Conservation (phyloP, 2,888 invertebrate species). For the Gibbula magus region DNA sequence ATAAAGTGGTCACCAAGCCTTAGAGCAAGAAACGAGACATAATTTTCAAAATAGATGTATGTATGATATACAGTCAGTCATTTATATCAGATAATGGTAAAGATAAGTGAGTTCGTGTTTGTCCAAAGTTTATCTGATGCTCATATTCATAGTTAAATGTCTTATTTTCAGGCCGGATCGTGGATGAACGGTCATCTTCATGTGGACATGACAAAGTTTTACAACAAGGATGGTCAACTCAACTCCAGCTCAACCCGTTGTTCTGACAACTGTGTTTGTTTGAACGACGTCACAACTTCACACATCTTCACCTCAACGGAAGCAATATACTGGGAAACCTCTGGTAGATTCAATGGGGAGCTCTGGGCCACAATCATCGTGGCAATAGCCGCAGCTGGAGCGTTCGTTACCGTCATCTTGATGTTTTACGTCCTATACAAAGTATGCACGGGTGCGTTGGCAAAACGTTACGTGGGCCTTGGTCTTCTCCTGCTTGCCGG, state of each 20-base stretch:
- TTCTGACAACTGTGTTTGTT: slow-evolving; percentile 51
- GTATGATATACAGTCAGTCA: too few species aligned
- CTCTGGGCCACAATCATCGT: slow-evolving; percentile 93
- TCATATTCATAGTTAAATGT: not conserved
- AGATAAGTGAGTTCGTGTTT: too few species aligned
- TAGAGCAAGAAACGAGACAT: too few species aligned
- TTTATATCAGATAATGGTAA: too few species aligned
- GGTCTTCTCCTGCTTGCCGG: slow-evolving; percentile 76
- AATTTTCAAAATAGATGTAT: too few species aligned
- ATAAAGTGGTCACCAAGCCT: too few species aligned
- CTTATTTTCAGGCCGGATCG: slow-evolving; percentile 49
- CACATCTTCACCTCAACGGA: slow-evolving; percentile 19
- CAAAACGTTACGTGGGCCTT: slow-evolving; percentile 63
- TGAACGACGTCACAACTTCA: slow-evolving; percentile 37
- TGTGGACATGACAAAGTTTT: slow-evolving; percentile 40
- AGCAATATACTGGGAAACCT: slow-evolving; percentile 41
- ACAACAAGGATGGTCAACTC: slow-evolving; percentile 40
- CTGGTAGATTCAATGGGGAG: slow-evolving; percentile 54
- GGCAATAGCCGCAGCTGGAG: slow-evolving; percentile 87
- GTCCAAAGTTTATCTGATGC: too few species aligned
- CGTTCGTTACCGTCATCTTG: slow-evolving; percentile 88
- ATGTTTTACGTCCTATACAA: slow-evolving; percentile 90
- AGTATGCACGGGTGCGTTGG: slow-evolving; percentile 76
- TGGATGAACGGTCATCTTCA: slow-evolving; percentile 43
- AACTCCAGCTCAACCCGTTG: slow-evolving; percentile 21